Evolutionary conservation across 2,888 invertebrate genomes (phyloP).

Genomic region (Emmelina monodactyla): DNA sequence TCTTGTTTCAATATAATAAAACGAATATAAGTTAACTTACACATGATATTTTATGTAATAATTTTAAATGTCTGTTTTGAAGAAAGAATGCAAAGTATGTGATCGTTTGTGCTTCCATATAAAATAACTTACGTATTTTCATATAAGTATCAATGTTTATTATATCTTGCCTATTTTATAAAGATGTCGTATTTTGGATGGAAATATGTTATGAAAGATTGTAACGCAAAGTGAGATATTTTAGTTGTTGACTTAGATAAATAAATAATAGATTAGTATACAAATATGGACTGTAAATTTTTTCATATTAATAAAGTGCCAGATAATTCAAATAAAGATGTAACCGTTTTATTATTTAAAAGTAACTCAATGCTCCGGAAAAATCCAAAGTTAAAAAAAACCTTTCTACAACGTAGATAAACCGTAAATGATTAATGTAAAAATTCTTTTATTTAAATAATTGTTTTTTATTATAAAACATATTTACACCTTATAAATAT

Average conservation of each 20-base stretch:
- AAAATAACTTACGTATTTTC: constrained; percentile 3
- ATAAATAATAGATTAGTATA: constrained; percentile 19
- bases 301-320: constrained; percentile 53
- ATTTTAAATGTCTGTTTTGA: no score
- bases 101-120: constrained; percentile 26
- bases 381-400: no score
- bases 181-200: constrained; percentile 16
- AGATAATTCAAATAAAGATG: constrained; percentile 28
- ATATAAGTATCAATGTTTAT: constrained; percentile 18
- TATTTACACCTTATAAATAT: constrained; percentile 14
- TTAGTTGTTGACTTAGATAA: constrained; percentile 24
- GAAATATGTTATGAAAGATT: constrained; percentile 14
- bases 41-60: no score
- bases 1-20: no score
- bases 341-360: constrained; percentile 9
- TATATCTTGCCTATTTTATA: constrained; percentile 27
- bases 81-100: no score
- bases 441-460: no score
- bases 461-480: no score
- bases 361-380: no score
- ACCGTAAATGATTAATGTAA: no score
- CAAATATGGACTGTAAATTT: constrained; percentile 33
- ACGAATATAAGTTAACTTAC: no score
- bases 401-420: no score
- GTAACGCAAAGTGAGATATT: constrained; percentile 32